These are phyloP conservation scores for Hypsibius dujardini DNA, from an alignment of 1,140 invertebrate species.

Conservation along the genomic window DNA sequence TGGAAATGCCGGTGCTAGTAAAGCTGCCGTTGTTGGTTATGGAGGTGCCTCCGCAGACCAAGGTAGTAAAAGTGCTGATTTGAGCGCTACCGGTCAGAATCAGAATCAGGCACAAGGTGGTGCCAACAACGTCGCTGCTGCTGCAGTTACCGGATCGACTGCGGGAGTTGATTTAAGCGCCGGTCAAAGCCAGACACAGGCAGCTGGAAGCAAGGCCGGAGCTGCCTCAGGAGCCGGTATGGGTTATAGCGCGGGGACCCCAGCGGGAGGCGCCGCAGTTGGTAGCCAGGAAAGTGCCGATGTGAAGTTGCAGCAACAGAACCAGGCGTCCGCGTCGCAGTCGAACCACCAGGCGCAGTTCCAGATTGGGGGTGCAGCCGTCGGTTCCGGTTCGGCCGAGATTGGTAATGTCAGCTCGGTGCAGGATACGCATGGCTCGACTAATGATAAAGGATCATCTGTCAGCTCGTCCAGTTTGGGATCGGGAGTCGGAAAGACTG, in stretches of 20 bases:
- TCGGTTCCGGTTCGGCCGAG: background rate
- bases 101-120: background rate
- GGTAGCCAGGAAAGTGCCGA: conserved; percentile 8
- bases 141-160: too few relatives aligned
- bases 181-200: too few relatives aligned
- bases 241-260: too few relatives aligned
- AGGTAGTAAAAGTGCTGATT: background rate
- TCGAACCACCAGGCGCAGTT: background rate
- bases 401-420: background rate
- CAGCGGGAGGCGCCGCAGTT: background rate
- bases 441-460: background rate
- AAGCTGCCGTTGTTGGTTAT: too few relatives aligned
- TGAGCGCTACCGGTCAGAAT: background rate
- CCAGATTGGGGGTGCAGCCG: conserved; percentile 9
- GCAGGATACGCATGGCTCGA: background rate
- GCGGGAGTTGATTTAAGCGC: too few relatives aligned
- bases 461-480: background rate
- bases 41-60: too few relatives aligned
- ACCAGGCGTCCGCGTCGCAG: background rate
- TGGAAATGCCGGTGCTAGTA: too few relatives aligned
- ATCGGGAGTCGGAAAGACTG: background rate
- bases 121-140: too few relatives aligned
- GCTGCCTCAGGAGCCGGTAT: too few relatives aligned
- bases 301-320: background rate
- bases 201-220: too few relatives aligned